Conservation (phyloP, 2,113 vertebrate genomes). For the Hemichromis elongatus region DNA sequence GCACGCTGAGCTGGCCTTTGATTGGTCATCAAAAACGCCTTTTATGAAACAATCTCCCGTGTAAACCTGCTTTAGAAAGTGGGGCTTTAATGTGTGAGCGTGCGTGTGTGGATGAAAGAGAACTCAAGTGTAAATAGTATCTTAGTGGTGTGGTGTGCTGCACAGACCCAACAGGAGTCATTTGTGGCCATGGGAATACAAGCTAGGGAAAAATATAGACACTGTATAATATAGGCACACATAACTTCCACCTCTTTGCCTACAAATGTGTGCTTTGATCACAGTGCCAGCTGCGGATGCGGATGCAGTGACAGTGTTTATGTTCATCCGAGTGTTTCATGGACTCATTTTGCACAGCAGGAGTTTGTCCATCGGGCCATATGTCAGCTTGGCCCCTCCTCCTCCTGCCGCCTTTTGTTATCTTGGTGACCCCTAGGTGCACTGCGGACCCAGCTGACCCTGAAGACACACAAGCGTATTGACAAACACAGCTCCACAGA, state of each 20-base stretch:
- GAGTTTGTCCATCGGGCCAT: conserved; percentile 60
- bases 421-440: conserved; percentile 54
- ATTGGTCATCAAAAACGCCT: conserved; percentile 56
- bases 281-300: conserved; percentile 44
- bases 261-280: conserved; percentile 7
- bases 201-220: not conserved
- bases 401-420: conserved; percentile 58
- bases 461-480: conserved; percentile 43
- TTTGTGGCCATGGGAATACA: not conserved
- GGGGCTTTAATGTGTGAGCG: not conserved
- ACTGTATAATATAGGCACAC: not conserved
- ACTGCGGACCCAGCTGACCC: conserved; percentile 52
- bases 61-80: conserved; percentile 35
- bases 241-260: not conserved
- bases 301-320: conserved; percentile 40
- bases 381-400: conserved; percentile 56
- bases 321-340: conserved; percentile 59
- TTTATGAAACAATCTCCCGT: conserved; percentile 41
- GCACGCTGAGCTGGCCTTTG: conserved; percentile 36
- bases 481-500: conserved; percentile 59
- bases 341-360: conserved; percentile 41
- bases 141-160: not conserved
- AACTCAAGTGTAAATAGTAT: not conserved
- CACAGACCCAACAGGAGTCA: not conserved
- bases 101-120: not conserved